Base-by-base conservation (phyloP, 2,888 invertebrate genomes). In the Brassicogethes aeneus region DNA sequence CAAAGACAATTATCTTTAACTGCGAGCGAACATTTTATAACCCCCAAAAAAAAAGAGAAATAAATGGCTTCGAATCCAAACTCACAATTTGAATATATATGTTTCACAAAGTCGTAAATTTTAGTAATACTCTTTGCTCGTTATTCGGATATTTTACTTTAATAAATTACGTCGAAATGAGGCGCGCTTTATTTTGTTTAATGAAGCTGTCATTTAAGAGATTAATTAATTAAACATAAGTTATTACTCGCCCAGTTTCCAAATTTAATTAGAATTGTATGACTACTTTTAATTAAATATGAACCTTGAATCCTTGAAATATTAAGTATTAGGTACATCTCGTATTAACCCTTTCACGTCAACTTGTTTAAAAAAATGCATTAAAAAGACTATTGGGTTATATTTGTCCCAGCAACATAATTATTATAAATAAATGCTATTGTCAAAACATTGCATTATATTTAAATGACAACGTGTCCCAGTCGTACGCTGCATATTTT, bases 1-100 rank as follows among this genome's bases (percentile, higher is more conserved):
- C 45, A 51, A 59, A 60, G 60, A 60, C 59, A 60, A 59, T 60
- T 59, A 59, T 59, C 59, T 60, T 56, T 53, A 57, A 58, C 54
- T 57, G 57, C 55, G 49, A 44, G 51, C 48, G 52, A 57, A 57
- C 55, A 52, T 56, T 58, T 58, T 56, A 54, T 53, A 56, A 53
- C 54, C 45, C 41, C 40, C 44, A 40, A 41, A 17, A 48, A 52
- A 53, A 53, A 51, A 53, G 46, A 46, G 47, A 52, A 53, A 57
- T 55, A 56, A 54, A 55, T 52, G 53, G 53, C 48, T 46, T 45
- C 51, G 54, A 60, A 57, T 55, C 57, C 50, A 50, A 23, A 49
- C 52, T 48, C 52, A 57, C 60, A 60, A 60, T 59, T 60, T 59
- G 56, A 56, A 58, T 60, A 57, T 60, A 57, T 60, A 57, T 59